A percentile compares a stretch with the other conserved stretches of the same genome.
Evolutionary conservation across 2,113 vertebrate genomes (phyloP).

Genomic region (Eulacestoma nigropectus): DNA sequence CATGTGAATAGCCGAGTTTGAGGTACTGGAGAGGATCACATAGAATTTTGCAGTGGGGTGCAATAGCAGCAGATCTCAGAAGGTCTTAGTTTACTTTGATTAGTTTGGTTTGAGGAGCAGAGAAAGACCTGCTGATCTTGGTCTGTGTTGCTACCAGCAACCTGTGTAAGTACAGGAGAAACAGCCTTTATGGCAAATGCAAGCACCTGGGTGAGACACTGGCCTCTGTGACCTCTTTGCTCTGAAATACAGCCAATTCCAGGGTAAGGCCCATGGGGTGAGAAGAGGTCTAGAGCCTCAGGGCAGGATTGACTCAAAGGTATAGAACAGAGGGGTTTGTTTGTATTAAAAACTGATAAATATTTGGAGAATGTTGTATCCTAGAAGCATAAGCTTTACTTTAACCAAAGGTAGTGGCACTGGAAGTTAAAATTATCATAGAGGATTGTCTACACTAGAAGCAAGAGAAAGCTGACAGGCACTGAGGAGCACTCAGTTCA

Average conservation of each 20-base stretch:
- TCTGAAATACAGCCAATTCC: background rate
- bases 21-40: background rate
- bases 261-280: fast-evolving
- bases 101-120: background rate
- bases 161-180: background rate
- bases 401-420: background rate
- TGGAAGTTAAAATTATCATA: background rate
- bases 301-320: background rate
- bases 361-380: background rate
- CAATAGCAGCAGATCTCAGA: background rate
- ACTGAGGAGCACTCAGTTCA: background rate
- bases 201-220: background rate
- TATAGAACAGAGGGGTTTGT: background rate
- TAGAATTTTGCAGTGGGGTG: background rate
- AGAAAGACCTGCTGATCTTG: background rate
- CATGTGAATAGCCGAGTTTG: background rate
- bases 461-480: background rate
- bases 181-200: background rate
- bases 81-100: background rate
- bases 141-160: background rate
- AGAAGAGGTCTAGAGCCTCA: background rate
- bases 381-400: background rate
- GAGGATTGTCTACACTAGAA: background rate
- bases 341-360: background rate
- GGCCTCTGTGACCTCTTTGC: background rate